Conservation (phyloP, 1,140 invertebrate genomes). For the Choristoneura fumiferana region DNA sequence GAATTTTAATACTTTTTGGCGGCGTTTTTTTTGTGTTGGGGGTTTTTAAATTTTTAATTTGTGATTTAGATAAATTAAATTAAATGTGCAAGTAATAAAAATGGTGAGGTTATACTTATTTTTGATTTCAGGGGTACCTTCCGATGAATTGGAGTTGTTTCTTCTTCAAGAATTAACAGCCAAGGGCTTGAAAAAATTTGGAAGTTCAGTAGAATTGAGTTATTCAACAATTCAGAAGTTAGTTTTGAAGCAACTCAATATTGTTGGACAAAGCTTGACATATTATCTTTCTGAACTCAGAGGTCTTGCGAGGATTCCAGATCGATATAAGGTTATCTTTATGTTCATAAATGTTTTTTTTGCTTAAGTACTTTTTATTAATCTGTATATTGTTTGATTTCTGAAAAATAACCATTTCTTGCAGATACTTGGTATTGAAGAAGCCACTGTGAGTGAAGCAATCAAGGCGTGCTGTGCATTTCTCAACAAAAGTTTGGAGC, state of each 20-base stretch:
- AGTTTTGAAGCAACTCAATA: constrained; percentile 93
- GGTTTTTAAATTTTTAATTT: no score
- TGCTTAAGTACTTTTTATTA: constrained; percentile 4
- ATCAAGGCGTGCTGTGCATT: constrained; percentile 89
- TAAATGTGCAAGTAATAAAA: no score
- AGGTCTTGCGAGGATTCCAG: constrained; percentile 89
- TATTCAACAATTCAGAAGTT: constrained; percentile 95
- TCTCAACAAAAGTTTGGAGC: constrained; percentile 91
- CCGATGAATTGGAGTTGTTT: constrained; percentile 90
- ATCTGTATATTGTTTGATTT: constrained; percentile 11
- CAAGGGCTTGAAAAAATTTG: constrained; percentile 96
- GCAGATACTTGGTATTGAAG: constrained; percentile 81
- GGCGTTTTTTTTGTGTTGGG: no score
- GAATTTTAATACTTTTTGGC: no score
- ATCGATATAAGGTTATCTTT: constrained; percentile 80
- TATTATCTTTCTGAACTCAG: constrained; percentile 92
- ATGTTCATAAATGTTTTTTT: not conserved
- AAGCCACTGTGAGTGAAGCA: constrained; percentile 83
- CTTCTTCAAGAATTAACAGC: constrained; percentile 93
- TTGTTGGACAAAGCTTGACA: constrained; percentile 89
- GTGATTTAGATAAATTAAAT: no score
- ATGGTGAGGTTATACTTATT: constrained; percentile 20
- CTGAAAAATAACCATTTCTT: constrained; percentile 21
- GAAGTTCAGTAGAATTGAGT: constrained; percentile 94
- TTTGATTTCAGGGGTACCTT: constrained; percentile 79